Evolutionary conservation across 2,797 vertebrate species (phyloP).

Genomic region (Synaphobranchus kaupii): DNA sequence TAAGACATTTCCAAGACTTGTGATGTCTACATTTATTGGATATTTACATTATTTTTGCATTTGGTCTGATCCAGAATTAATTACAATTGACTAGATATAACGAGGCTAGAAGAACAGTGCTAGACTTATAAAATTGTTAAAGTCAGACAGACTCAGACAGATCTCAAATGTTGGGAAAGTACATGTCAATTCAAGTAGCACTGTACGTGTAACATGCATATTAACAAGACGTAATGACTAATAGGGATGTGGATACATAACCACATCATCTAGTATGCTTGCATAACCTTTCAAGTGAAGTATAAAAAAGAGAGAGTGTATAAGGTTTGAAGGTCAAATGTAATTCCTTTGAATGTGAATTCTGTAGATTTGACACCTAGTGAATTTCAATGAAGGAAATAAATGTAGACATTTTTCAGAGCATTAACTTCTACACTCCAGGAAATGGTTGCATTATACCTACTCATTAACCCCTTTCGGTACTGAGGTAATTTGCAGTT

Average conservation of each 20-base stretch:
- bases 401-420: neutral
- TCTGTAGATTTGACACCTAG: neutral
- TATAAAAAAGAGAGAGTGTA: neutral
- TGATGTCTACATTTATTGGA: neutral
- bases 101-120: neutral
- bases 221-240: neutral
- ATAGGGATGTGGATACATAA: neutral
- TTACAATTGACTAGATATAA: neutral
- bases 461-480: neutral
- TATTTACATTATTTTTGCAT: neutral
- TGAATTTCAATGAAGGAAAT: neutral
- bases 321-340: neutral
- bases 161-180: too few species aligned
- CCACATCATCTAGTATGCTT: neutral
- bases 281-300: neutral
- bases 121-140: too few species aligned
- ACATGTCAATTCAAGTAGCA: too few species aligned
- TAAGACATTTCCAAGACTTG: neutral
- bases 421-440: neutral
- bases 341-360: neutral
- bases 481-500: neutral
- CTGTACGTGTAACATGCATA: neutral
- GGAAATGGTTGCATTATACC: conserved; percentile 3
- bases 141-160: too few species aligned
- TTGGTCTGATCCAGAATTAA: neutral